phyloP scores from a whole-genome alignment of 2,113 vertebrate genomes.

The Mesembrinibis cayennensis region DNA sequence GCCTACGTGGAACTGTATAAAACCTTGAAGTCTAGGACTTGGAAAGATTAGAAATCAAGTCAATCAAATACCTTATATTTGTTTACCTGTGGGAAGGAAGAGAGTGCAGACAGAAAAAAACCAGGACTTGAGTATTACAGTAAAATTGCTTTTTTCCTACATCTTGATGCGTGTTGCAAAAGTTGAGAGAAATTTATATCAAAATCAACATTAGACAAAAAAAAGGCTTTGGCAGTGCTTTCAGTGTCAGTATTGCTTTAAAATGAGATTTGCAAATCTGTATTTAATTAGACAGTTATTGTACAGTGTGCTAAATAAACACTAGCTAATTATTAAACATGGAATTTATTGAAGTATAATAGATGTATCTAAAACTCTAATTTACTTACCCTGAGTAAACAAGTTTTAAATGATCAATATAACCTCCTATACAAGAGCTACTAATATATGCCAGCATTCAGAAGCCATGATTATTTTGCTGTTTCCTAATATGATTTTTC shows the following conservation, averaged over 20 bases:
- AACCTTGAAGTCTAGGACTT: not conserved
- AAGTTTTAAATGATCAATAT: not conserved
- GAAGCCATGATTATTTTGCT: not conserved
- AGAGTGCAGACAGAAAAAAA: not conserved
- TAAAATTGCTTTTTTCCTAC: not conserved
- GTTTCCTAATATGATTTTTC: not conserved
- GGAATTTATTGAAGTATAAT: slow-evolving; percentile 9
- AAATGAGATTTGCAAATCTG: slow-evolving; percentile 41
- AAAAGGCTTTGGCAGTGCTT: not conserved
- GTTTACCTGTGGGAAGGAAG: not conserved
- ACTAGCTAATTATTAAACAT: slow-evolving; percentile 17
- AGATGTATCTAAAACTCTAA: not conserved
- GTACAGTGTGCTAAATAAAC: slow-evolving; percentile 12
- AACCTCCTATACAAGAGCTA: not conserved
- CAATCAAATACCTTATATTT: not conserved
- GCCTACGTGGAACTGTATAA: not conserved
- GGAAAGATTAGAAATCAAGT: not conserved
- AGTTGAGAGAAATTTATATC: not conserved
- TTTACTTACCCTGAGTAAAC: not conserved
- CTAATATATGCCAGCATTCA: not conserved
- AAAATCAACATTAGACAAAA: not conserved
- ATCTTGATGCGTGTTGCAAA: not conserved
- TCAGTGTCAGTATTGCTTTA: not conserved
- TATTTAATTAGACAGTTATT: slow-evolving; percentile 1
- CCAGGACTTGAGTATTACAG: not conserved